Evolutionary conservation across 2,113 vertebrate genomes (phyloP).

Genomic region (Phycodurus eques): DNA sequence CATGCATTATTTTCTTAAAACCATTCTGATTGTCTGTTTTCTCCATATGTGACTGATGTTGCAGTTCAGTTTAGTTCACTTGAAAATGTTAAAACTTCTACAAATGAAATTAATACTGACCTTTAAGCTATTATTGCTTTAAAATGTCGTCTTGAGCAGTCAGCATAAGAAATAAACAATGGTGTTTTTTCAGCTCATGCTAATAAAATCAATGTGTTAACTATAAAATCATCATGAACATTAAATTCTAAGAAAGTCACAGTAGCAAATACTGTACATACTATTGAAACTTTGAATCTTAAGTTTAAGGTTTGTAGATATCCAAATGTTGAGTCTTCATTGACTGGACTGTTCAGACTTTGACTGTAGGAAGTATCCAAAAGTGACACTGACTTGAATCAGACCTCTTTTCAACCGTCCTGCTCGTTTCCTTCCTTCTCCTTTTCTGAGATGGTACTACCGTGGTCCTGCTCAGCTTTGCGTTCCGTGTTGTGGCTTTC

Average conservation of each 20-base stretch:
- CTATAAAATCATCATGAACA: not conserved
- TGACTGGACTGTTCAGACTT: slow-evolving; percentile 15
- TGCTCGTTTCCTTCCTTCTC: slow-evolving; percentile 20
- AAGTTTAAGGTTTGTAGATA: slow-evolving; percentile 10
- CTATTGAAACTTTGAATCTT: slow-evolving; percentile 11
- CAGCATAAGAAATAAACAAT: not conserved
- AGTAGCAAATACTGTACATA: slow-evolving; percentile 27
- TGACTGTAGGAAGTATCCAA: slow-evolving; percentile 1
- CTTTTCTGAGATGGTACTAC: slow-evolving; percentile 5
- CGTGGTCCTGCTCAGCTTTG: slow-evolving; percentile 14
- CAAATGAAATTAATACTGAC: not conserved
- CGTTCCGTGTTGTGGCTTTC: slow-evolving; percentile 14
- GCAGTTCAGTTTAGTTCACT: slow-evolving; percentile 4
- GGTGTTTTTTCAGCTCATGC: not conserved
- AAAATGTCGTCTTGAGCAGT: not conserved
- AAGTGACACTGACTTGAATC: not conserved
- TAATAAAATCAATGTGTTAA: not conserved
- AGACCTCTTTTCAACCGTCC: slow-evolving; percentile 31
- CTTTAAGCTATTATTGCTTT: not conserved
- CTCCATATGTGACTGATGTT: not conserved
- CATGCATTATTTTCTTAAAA: not conserved
- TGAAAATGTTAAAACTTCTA: not conserved
- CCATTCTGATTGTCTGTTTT: not conserved
- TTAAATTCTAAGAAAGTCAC: slow-evolving; percentile 18
- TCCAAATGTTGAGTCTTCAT: slow-evolving; percentile 11